These are phyloP conservation scores for Zosterops hypoxanthus DNA, from an alignment of 2,113 vertebrate genomes.

Conservation along the genomic window DNA sequence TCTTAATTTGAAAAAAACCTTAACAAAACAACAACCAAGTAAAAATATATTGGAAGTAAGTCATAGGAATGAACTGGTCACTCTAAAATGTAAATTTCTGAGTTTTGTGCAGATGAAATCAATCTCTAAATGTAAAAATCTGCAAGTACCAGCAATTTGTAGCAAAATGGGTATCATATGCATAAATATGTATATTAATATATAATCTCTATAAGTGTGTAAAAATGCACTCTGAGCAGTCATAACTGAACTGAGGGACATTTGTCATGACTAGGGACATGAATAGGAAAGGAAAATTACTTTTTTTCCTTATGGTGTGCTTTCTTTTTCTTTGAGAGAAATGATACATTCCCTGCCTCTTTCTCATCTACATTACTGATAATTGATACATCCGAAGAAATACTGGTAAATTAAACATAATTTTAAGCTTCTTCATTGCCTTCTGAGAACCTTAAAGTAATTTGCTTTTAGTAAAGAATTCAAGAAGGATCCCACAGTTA, in stretches of 20 bases:
- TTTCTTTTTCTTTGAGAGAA: not conserved
- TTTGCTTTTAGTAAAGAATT: conserved; percentile 42
- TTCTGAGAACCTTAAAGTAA: not conserved
- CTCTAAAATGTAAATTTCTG: not conserved
- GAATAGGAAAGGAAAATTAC: not conserved
- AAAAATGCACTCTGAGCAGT: not conserved
- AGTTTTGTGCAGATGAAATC: not conserved
- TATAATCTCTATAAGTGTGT: not conserved
- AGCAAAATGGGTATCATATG: not conserved
- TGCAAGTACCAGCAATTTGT: not conserved
- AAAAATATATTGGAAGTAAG: not conserved
- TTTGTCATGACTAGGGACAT: not conserved
- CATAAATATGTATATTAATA: not conserved
- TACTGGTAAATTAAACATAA: conserved; percentile 30
- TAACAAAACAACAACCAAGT: not conserved
- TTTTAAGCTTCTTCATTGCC: not conserved
- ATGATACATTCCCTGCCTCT: not conserved
- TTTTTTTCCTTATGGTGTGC: not conserved
- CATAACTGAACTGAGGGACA: not conserved
- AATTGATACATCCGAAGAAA: conserved; percentile 12
- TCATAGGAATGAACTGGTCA: not conserved
- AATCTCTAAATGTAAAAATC: not conserved
- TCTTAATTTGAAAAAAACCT: not conserved
- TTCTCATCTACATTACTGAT: not conserved
- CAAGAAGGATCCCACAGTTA: not conserved